Evolutionary conservation across 1,140 invertebrate genomes (phyloP).

Genomic region (Nasonia giraulti): DNA sequence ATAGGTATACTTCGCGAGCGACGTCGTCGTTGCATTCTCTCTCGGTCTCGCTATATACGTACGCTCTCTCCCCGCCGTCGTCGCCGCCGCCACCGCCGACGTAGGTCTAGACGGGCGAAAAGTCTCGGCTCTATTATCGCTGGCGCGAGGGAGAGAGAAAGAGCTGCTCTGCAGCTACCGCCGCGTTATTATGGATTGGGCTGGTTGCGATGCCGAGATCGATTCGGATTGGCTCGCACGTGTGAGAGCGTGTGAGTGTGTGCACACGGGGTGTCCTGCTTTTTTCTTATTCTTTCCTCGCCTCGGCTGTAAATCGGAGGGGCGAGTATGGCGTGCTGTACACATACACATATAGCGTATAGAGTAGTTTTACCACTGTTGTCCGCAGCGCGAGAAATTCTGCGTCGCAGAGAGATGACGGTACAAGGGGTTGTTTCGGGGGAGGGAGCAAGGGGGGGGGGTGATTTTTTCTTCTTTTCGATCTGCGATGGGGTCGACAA

Average conservation of each 20-base stretch:
- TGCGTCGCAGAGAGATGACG: neutral
- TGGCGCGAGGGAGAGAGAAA: neutral
- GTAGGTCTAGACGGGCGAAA: neutral
- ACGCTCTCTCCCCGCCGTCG: neutral
- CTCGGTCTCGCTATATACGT: neutral
- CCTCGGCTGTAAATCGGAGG: neutral
- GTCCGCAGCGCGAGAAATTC: neutral
- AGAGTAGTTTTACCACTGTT: neutral
- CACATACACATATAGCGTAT: neutral
- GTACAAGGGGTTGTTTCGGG: neutral
- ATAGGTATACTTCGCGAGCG: neutral
- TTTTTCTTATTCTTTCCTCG: neutral
- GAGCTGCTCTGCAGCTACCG: neutral
- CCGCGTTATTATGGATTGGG: neutral
- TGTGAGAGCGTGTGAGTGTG: neutral
- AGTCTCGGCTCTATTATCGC: conserved; percentile 15
- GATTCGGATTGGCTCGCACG: conserved; percentile 1
- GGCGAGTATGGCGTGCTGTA: neutral
- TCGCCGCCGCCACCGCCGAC: neutral
- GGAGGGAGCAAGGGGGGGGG: neutral
- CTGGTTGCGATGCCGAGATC: conserved; percentile 1
- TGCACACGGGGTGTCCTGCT: neutral
- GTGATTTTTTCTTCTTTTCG: neutral
- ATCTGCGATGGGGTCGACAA: neutral
- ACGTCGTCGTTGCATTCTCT: neutral